A percentile compares a stretch with the other conserved stretches of the same genome.
These are phyloP conservation scores for Chiloscyllium punctatum DNA, from an alignment of 2,797 vertebrate species.

Conservation along the genomic window DNA sequence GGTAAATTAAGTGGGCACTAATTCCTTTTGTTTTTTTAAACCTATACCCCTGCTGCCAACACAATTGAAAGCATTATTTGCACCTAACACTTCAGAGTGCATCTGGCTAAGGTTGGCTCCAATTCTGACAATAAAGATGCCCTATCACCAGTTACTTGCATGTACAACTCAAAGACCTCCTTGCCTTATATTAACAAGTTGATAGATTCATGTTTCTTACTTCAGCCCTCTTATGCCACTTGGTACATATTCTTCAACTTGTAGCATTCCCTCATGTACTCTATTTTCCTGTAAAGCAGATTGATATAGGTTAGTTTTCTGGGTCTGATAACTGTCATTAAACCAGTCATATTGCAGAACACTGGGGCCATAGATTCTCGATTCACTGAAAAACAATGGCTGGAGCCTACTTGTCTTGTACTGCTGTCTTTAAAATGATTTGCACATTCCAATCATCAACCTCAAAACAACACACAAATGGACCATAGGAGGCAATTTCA, in stretches of 20 bases:
- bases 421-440: neutral
- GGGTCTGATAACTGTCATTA: neutral
- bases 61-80: neutral
- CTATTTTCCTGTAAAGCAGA: neutral
- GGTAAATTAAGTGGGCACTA: neutral
- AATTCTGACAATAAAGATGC: neutral
- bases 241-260: neutral
- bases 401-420: neutral
- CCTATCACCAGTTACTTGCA: neutral
- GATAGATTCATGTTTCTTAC: neutral
- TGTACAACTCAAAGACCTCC: neutral
- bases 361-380: no score
- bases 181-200: neutral
- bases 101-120: neutral
- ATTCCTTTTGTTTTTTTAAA: neutral
- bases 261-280: neutral
- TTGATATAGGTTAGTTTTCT: neutral
- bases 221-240: neutral
- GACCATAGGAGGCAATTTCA: neutral
- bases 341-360: neutral
- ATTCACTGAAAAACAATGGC: neutral
- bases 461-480: neutral
- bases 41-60: neutral
- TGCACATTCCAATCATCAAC: neutral
- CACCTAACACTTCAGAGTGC: neutral